A percentile compares a stretch with the other conserved stretches of the same genome.
Evolutionary conservation across 2,113 vertebrate species (phyloP).

Genomic region (Rhineura floridana): DNA sequence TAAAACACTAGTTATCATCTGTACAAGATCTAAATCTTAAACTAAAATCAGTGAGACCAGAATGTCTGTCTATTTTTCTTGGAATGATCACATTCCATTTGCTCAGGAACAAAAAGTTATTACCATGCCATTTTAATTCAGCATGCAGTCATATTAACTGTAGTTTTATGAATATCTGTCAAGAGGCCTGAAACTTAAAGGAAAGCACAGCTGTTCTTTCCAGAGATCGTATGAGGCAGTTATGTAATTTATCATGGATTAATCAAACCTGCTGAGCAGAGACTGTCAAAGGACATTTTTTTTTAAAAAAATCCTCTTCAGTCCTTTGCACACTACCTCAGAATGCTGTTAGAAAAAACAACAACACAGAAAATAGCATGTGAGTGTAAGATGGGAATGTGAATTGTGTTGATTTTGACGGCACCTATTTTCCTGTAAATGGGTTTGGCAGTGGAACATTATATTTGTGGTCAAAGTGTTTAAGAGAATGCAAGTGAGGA

Average conservation of each 20-base stretch:
- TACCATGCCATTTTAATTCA: conserved; percentile 37
- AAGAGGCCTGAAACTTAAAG: conserved; percentile 30
- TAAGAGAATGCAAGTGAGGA: not conserved
- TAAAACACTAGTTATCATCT: not conserved
- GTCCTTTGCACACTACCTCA: not conserved
- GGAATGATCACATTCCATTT: conserved; percentile 10
- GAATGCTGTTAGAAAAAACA: not conserved
- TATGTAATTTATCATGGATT: not conserved
- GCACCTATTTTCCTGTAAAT: not conserved
- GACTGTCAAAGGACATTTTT: conserved; percentile 12
- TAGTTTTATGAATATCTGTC: conserved; percentile 55
- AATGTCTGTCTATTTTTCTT: not conserved
- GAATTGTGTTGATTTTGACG: not conserved
- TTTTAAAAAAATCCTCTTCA: not conserved
- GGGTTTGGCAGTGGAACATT: not conserved
- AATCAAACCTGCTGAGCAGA: conserved; percentile 8
- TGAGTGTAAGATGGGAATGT: not conserved
- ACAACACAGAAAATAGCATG: not conserved
- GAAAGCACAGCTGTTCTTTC: conserved; percentile 47
- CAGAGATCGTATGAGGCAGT: conserved; percentile 30
- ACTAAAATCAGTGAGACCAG: not conserved
- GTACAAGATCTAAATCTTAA: not conserved
- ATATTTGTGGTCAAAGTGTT: not conserved
- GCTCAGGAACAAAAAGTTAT: conserved; percentile 29
- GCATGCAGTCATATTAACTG: conserved; percentile 62